Base-by-base conservation (phyloP, 2,888 invertebrate species). In the Lasioglossum villosulum region DNA sequence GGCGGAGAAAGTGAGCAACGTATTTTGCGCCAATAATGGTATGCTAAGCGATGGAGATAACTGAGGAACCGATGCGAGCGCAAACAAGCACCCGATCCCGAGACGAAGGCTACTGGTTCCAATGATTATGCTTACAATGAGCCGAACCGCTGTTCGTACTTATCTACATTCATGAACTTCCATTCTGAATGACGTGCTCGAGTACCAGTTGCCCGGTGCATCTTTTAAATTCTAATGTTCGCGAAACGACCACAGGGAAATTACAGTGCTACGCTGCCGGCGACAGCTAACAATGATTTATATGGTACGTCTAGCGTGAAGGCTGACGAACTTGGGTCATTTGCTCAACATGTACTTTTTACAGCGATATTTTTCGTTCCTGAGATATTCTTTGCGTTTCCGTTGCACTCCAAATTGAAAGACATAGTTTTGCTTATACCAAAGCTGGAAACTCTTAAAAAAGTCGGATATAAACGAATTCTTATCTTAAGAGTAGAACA, bases 91-190 rank as follows among this genome's bases (percentile, higher is more conserved):
- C 27, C 66, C 34, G 30, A 68, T 68, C 34, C 63, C n/a, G 71
- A 59, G 39, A 63, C 39, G 59, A n/a, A 56, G 71, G 82, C 82
- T 83, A 82, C 82, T 19, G 82, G 59, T 75, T 71, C 82, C 19
- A 75, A 71, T 42, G 82, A n/a, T 39, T 37, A 81, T 71, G 82
- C 59, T 75, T 71, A 82, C 56, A 19, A n/a, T 63, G 45, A 74
- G 70, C 68, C 34, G 71, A 42, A 68, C 70, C 70, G 45, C 81
- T 59, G 74, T 42, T 8, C 42, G 27, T 63, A 82, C 79, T 82
- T 82, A 83, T 75, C 82, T 75, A 45, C 75, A 83, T 83, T 83
- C 83, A 75, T 75, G 83, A 82, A 82, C 83, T 71, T 52, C 39
- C 48, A 63, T 71, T 82, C 82, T 71, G 82, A 75, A 83, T 83